Evolutionary conservation across 92 coral and sea anemone genomes (phyloP), one percentile per base, ranked within the genome.

Genomic region (Porites evermanni): DNA sequence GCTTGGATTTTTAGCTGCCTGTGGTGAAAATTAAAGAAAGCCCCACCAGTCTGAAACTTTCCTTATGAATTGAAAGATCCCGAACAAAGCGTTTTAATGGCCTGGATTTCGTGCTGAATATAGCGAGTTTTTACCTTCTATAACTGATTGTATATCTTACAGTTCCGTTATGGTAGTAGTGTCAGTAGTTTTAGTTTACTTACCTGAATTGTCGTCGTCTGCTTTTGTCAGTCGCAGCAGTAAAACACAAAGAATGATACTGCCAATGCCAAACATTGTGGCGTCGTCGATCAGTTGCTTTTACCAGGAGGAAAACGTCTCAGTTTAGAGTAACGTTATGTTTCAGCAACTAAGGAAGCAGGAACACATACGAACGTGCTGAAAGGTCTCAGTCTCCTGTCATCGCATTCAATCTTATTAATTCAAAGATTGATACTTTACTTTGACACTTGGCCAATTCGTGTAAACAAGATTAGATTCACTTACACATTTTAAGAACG

Each of bases 281-380:
- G 14, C 75, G 47, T 21, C 16, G 85, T 70, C 38, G 38, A 32
- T 32, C 56, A 61, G 12, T n/a, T 32, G 53, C 70, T 47, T 19
- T 60, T 18, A 53, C 56, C 50, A 56, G 18, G 19, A 69, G 26
- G 1, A 1, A 24, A 24, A 1, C 26, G 59, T 54, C 47, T 56
- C 50, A n/a, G 24, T 63, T 63, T 56, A 17, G 38, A 66, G 83
- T 81, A 52, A 67, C 23, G 53, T 21, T 52, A 12, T 58, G 58
- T 81, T n/a, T 81, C 59, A 32, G 20, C 32, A 7, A 1, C 8
- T 24, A 70, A 51, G 52, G 79, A 66, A 73, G 50, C 51, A 10
- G 73, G 17, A 83, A 63, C 63, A 60, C 18, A 58, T 26, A 9
- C 44, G 59, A 73, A 83, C 80, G 79, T 73, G 87, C 67, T 54